These are phyloP conservation scores for Aphidius gifuensis DNA, from an alignment of 1,140 invertebrate species.

Conservation along the genomic window DNA sequence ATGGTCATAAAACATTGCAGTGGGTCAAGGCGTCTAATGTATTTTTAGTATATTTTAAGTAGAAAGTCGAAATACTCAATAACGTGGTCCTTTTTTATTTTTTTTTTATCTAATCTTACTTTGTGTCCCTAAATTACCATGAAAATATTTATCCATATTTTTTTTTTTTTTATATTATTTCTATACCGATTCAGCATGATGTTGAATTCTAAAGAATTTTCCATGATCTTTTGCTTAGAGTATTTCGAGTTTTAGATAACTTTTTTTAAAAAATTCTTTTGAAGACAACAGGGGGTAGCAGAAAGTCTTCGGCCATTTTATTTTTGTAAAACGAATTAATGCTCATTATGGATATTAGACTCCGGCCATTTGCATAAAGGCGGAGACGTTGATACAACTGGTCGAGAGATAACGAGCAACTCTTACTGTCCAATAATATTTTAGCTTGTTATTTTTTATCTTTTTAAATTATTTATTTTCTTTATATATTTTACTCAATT, in stretches of 20 bases:
- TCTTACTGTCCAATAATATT: background rate
- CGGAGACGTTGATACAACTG: background rate
- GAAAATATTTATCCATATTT: no score
- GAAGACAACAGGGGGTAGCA: no score
- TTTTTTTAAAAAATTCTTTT: no score
- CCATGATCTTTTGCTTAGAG: background rate
- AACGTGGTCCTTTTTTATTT: constrained; percentile 1
- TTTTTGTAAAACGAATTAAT: no score
- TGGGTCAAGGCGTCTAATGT: background rate
- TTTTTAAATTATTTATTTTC: background rate
- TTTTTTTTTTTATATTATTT: no score
- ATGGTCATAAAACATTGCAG: constrained; percentile 10
- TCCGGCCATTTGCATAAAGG: background rate
- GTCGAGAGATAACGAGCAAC: background rate
- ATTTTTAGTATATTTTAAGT: background rate
- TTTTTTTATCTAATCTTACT: background rate
- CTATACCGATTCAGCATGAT: no score
- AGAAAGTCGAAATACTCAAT: background rate
- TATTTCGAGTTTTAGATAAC: no score
- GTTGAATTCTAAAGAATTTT: no score
- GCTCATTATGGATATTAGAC: background rate
- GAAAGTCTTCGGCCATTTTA: no score
- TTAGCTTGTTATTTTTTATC: constrained; percentile 10
- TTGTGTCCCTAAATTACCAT: background rate
- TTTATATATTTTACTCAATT: background rate